Conservation (phyloP, 2,797 vertebrate species). For the Gymnodraco acuticeps region DNA sequence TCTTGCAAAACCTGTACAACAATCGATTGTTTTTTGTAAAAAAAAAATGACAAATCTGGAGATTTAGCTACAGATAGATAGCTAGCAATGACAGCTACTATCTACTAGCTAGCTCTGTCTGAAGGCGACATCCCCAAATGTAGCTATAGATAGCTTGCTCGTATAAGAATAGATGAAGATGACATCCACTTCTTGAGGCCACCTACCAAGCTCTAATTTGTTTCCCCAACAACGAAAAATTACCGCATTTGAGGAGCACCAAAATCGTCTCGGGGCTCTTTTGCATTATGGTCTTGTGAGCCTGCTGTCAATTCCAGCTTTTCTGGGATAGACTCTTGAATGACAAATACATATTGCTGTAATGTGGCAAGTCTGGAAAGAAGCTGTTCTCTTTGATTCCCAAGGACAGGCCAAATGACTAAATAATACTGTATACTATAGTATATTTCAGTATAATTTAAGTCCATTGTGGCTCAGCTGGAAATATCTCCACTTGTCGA, state of each 20-base stretch:
- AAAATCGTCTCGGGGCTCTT: not conserved
- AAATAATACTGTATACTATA: not conserved
- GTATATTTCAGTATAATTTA: not conserved
- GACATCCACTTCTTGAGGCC: not conserved
- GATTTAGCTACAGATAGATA: too few species aligned
- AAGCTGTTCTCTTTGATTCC: not conserved
- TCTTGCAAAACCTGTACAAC: not conserved
- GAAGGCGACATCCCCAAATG: too few species aligned
- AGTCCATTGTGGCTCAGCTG: not conserved
- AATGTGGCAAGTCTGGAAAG: not conserved
- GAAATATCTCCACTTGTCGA: not conserved
- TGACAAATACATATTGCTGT: not conserved
- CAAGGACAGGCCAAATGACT: not conserved
- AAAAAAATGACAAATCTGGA: too few species aligned
- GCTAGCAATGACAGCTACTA: too few species aligned
- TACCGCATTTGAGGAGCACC: not conserved
- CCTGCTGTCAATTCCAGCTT: not conserved
- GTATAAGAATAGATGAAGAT: not conserved
- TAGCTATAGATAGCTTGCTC: too few species aligned
- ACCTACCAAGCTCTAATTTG: not conserved
- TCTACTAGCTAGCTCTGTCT: too few species aligned
- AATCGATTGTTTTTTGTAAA: not conserved
- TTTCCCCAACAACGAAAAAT: not conserved
- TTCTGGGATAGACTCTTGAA: not conserved
- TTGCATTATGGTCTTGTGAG: constrained; percentile 4